Evolutionary conservation across 1,140 invertebrate species (phyloP), one percentile per base, ranked within the genome.

Genomic region (Diachasma alloeum): DNA sequence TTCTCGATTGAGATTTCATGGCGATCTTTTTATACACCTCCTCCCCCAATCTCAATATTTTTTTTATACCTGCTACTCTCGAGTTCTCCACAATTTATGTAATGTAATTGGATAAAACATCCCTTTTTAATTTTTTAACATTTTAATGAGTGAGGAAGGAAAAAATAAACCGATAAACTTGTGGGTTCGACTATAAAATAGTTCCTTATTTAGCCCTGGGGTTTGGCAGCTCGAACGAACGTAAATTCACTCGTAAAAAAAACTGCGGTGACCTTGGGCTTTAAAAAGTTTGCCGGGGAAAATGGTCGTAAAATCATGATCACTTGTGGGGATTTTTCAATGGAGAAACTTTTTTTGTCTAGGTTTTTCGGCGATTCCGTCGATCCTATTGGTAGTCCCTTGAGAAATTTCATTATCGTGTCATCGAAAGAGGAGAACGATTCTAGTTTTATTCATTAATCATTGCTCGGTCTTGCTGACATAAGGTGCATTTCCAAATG

Each of bases 281-380:
- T 77, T 68, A 80, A 77, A 78, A 81, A 79, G 59, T 19, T 78
- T 70, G 68, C 76, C 9, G 37, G 36, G 78, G 70, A 68, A 44
- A 75, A 70, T 42, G 67, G 74, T 76, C 53, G 75, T 76, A 79
- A 81, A 81, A 78, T 78, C 79, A 81, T 81, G 78, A 72, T 79
- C 80, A 81, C 80, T 78, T 79, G 80, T 76, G 75, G 53, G n/a
- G 72, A 46, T 72, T 80, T 78, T 56, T 56, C 19, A 72, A 69
- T 24, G 56, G 68, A 42, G 3, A 42, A 10, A 10, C 13, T 42
- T 42, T 42, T 42, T 42, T 42, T 42, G 3, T 11, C 39, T 42
- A 42, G 9, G 0, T 42, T 42, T 42, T 13, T 37, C 36, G 13
- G 39, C 9, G 39, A n/a, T 42, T 42, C 39, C 1, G 1, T 42